Evolutionary conservation across 1,140 invertebrate species (phyloP).

Genomic region (Drosophila lini): DNA sequence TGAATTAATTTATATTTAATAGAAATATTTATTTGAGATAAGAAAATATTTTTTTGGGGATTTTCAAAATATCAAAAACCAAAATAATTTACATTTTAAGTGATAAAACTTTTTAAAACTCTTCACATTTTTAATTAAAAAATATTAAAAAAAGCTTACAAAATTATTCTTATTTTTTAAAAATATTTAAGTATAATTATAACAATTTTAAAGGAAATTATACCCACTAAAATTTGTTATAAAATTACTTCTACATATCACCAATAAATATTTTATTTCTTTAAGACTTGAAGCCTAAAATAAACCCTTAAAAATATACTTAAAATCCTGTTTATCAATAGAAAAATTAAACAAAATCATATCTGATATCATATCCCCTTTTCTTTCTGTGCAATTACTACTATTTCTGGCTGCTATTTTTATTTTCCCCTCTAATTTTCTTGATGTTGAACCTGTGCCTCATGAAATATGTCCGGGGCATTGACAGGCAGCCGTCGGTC

Average conservation of each 20-base stretch:
- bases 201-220: neutral
- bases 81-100: neutral
- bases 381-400: neutral
- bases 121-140: neutral
- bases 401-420: conserved; percentile 7
- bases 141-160: neutral
- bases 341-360: no score
- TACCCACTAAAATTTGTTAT: neutral
- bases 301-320: neutral
- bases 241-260: no score
- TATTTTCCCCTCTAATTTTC: conserved; percentile 11
- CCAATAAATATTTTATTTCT: neutral
- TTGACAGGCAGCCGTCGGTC: conserved; percentile 58
- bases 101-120: neutral
- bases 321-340: neutral
- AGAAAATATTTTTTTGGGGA: neutral
- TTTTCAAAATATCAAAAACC: no score
- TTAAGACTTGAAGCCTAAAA: neutral
- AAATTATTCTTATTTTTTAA: no score
- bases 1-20: neutral
- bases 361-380: neutral
- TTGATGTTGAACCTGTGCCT: conserved; percentile 17
- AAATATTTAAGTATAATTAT: neutral
- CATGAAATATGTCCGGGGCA: conserved; percentile 63
- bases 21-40: neutral